phyloP scores from a whole-genome alignment of 2,888 invertebrate genomes.

The Drosophila falleni region DNA sequence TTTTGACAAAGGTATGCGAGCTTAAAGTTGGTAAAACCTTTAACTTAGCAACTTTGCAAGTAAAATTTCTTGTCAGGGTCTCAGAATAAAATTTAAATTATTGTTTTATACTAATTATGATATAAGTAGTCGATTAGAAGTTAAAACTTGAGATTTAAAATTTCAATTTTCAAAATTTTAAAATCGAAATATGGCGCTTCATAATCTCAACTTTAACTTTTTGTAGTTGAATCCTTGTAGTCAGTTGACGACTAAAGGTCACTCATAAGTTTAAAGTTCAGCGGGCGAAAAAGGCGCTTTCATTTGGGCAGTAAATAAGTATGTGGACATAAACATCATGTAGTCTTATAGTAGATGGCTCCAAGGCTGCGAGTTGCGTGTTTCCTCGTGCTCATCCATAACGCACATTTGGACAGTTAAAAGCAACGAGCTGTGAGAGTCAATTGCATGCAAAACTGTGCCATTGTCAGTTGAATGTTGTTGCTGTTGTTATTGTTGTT shows the following conservation, averaged over 20 bases:
- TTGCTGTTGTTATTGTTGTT: constrained; percentile 18
- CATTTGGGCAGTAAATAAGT: neutral
- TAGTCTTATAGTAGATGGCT: neutral
- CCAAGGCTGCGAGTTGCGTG: constrained; percentile 14
- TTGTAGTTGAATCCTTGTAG: neutral
- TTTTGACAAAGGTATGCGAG: no score
- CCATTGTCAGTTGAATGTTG: constrained; percentile 68
- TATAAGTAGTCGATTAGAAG: no score
- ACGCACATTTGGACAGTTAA: constrained; percentile 64
- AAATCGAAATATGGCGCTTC: no score
- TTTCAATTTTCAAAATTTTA: no score
- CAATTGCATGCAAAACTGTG: constrained; percentile 82
- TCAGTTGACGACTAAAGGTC: neutral
- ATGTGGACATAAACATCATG: constrained; percentile 3
- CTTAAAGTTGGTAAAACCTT: no score
- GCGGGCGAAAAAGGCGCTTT: neutral
- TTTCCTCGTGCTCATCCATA: constrained; percentile 27
- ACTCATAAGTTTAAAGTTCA: constrained; percentile 21
- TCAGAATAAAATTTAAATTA: no score
- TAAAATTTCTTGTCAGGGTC: no score
- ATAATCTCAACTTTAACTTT: constrained; percentile 1
- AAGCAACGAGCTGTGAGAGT: constrained; percentile 81
- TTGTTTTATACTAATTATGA: no score
- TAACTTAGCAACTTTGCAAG: no score
- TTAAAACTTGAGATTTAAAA: no score